Evolutionary conservation across 2,797 vertebrate genomes (phyloP).

Genomic region (Galago senegalensis): DNA sequence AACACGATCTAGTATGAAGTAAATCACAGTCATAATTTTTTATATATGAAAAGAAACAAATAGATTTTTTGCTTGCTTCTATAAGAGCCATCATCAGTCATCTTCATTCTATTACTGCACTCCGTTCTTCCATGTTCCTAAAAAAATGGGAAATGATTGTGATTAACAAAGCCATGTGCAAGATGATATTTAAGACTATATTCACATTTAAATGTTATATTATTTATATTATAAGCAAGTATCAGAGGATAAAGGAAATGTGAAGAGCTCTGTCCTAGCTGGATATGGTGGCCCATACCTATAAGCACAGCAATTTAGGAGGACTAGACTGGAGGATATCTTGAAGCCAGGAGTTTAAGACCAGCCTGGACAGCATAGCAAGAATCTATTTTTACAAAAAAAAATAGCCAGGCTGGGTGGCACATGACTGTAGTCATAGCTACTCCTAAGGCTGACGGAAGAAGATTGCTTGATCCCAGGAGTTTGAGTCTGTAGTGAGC

Average conservation of each 20-base stretch:
- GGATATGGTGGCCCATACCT: background rate
- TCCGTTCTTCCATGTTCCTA: background rate
- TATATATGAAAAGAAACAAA: slow-evolving; percentile 54
- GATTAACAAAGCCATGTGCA: slow-evolving; percentile 30
- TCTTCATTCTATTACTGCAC: slow-evolving; percentile 14
- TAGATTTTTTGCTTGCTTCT: background rate
- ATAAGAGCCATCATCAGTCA: slow-evolving; percentile 36
- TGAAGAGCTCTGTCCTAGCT: background rate
- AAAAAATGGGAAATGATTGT: slow-evolving; percentile 26
- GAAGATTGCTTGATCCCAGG: background rate
- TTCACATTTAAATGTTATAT: slow-evolving; percentile 38
- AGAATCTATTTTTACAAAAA: background rate
- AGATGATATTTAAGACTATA: slow-evolving; percentile 42
- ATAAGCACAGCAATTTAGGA: background rate
- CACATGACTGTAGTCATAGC: background rate
- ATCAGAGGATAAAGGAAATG: slow-evolving; percentile 2
- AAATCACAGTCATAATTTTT: slow-evolving; percentile 23
- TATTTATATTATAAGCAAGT: slow-evolving; percentile 43
- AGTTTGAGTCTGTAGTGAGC: background rate
- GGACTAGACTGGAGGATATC: background rate
- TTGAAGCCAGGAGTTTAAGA: background rate
- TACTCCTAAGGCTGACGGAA: background rate
- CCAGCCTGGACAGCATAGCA: background rate
- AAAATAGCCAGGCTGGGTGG: background rate
- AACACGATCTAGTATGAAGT: background rate